Conservation (phyloP, 2,888 invertebrate genomes). For the Synergus gifuensis region DNA sequence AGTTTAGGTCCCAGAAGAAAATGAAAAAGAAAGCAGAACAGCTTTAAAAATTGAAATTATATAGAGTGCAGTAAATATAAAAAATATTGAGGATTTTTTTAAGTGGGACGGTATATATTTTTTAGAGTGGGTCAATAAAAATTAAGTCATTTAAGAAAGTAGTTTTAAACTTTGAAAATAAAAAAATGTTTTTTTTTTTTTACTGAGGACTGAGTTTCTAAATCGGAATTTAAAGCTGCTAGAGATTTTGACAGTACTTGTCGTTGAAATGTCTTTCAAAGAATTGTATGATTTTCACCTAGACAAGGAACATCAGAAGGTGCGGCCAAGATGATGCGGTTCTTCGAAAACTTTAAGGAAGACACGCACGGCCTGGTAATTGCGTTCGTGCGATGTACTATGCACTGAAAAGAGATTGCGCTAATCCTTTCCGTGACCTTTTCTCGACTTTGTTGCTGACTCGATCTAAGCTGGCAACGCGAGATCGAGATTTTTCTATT, state of each 20-base stretch:
- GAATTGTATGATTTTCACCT: slow-evolving; percentile 31
- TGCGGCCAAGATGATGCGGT: slow-evolving; percentile 39
- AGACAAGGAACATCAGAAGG: slow-evolving; percentile 22
- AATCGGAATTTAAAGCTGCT: neutral
- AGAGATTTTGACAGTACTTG: slow-evolving; percentile 9
- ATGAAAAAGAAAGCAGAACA: neutral
- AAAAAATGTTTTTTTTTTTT: neutral
- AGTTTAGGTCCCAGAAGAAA: neutral
- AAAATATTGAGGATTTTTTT: neutral
- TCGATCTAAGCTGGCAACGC: slow-evolving; percentile 25
- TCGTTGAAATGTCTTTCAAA: slow-evolving; percentile 34
- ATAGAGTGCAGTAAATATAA: neutral
- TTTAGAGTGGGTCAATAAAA: neutral
- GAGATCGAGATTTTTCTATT: slow-evolving; percentile 13
- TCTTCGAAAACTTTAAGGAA: slow-evolving; percentile 41
- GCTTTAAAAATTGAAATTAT: neutral
- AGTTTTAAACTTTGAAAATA: neutral
- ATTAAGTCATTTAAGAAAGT: neutral
- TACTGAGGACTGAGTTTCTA: neutral
- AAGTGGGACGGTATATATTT: neutral
- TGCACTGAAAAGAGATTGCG: slow-evolving; percentile 41
- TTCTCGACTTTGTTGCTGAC: slow-evolving; percentile 39
- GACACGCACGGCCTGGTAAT: slow-evolving; percentile 41
- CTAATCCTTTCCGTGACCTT: slow-evolving; percentile 41
- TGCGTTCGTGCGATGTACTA: slow-evolving; percentile 36